Evolutionary conservation across 2,797 vertebrate genomes (phyloP).

Genomic region (Melanotaenia parkinsoni): DNA sequence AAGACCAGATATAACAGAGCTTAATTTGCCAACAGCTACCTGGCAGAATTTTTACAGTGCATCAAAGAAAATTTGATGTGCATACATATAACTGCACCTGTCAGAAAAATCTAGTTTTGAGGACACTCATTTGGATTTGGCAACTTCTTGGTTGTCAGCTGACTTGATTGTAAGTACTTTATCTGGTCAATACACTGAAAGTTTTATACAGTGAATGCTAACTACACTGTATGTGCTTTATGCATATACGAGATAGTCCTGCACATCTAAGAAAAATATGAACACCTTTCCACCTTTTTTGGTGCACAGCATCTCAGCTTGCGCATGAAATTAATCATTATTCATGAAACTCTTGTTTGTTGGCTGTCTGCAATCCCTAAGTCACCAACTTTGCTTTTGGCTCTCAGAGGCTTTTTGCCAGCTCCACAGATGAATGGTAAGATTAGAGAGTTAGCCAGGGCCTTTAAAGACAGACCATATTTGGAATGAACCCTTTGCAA

Average conservation of each 20-base stretch:
- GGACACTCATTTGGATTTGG: slow-evolving; percentile 4
- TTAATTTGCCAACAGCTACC: neutral
- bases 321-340: slow-evolving; percentile 31
- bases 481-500: slow-evolving; percentile 46
- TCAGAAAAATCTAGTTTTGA: slow-evolving; percentile 12
- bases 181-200: slow-evolving; percentile 1
- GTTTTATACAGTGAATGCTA: slow-evolving; percentile 19
- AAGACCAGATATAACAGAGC: neutral
- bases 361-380: slow-evolving; percentile 46
- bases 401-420: slow-evolving; percentile 43
- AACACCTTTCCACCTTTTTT: slow-evolving; percentile 25
- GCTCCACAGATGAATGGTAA: slow-evolving; percentile 57
- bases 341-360: slow-evolving; percentile 53
- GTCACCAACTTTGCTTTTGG: slow-evolving; percentile 57
- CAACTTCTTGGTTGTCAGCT: neutral
- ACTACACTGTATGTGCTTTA: neutral
- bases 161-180: slow-evolving; percentile 10
- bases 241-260: slow-evolving; percentile 11
- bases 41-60: neutral
- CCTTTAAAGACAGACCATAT: slow-evolving; percentile 54
- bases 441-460: slow-evolving; percentile 64
- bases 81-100: slow-evolving; percentile 4
- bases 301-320: slow-evolving; percentile 32
- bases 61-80: neutral
- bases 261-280: slow-evolving; percentile 18